A percentile compares a stretch with the other conserved stretches of the same genome.
phyloP scores from a whole-genome alignment of 2,113 vertebrate species.

The Nettapus auritus region DNA sequence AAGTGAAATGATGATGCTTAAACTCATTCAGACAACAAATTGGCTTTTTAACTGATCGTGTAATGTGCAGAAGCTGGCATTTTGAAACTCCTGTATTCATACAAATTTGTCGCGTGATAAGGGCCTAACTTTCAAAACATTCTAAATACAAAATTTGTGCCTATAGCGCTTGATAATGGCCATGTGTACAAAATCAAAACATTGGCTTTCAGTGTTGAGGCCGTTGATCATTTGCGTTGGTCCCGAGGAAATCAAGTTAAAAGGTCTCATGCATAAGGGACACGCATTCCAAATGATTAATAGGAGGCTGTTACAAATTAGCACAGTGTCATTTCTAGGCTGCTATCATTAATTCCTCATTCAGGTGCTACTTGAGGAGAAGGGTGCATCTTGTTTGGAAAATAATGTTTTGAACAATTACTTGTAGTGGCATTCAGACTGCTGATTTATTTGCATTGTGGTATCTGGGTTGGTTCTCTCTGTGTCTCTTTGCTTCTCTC shows the following conservation, averaged over 20 bases:
- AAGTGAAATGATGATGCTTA: not conserved
- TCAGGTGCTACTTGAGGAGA: not conserved
- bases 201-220: fast-evolving
- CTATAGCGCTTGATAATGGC: not conserved
- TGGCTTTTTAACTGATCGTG: not conserved
- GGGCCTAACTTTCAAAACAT: not conserved
- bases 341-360: not conserved
- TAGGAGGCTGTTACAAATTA: not conserved
- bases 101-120: not conserved
- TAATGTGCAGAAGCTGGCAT: not conserved
- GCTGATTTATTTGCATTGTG: not conserved
- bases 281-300: not conserved
- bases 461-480: not conserved
- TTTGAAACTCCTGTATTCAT: not conserved
- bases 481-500: not conserved
- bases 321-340: not conserved
- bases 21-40: not conserved
- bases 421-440: not conserved
- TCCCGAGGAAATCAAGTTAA: not conserved
- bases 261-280: not conserved
- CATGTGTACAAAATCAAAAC: not conserved
- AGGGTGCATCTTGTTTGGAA: not conserved
- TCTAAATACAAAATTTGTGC: not conserved
- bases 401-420: not conserved
- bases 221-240: not conserved